phyloP scores from a whole-genome alignment of 2,797 vertebrate species.

The Pangasius sanitwongsei region DNA sequence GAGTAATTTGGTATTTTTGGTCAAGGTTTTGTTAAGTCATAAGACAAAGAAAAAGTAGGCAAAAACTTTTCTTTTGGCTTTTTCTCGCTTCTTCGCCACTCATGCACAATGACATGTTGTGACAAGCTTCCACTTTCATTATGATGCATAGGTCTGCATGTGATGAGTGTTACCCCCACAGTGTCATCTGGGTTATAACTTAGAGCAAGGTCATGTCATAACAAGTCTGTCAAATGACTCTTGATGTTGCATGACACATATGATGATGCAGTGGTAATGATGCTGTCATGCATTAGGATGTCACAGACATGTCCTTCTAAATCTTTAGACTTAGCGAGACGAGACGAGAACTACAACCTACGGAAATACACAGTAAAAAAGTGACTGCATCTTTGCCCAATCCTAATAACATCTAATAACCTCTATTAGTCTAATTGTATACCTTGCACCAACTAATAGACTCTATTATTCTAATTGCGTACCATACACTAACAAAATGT shows the following conservation, averaged over 20 bases:
- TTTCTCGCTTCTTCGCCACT: background rate
- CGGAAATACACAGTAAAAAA: background rate
- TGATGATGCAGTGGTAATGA: slow-evolving; percentile 14
- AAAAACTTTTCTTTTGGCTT: slow-evolving; percentile 2
- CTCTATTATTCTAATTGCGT: background rate
- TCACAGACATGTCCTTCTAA: background rate
- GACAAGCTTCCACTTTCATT: slow-evolving; percentile 34
- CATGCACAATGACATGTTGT: slow-evolving; percentile 21
- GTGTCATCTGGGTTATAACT: slow-evolving; percentile 45
- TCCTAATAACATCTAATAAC: background rate
- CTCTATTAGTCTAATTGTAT: background rate
- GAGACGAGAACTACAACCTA: background rate
- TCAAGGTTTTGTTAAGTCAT: background rate
- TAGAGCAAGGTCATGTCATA: slow-evolving; percentile 40
- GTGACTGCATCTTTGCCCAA: background rate
- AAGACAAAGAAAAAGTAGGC: slow-evolving; percentile 11
- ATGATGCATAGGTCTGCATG: background rate
- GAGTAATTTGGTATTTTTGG: background rate
- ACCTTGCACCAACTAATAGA: background rate
- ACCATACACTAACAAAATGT: background rate
- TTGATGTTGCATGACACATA: slow-evolving; percentile 27
- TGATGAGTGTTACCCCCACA: slow-evolving; percentile 10
- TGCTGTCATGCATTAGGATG: background rate
- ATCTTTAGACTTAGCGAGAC: background rate
- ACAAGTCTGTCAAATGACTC: slow-evolving; percentile 37